phyloP scores from a whole-genome alignment of 1,140 invertebrate species.

The Sminthurinus signatus region DNA sequence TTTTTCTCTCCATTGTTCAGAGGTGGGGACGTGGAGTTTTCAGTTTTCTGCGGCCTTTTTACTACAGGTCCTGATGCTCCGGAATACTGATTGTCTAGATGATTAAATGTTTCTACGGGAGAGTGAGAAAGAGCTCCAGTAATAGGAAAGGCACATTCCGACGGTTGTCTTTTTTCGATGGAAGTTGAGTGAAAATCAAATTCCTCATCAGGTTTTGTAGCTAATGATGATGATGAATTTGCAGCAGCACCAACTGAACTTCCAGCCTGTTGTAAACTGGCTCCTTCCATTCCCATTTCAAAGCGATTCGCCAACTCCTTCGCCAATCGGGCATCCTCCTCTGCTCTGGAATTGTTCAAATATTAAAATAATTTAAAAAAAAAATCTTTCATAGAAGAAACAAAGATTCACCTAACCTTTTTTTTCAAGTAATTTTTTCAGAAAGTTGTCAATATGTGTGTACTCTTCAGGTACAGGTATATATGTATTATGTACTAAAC shows the following conservation, averaged over 20 bases:
- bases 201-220: background rate
- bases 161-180: background rate
- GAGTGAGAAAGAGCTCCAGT: background rate
- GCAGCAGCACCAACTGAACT: background rate
- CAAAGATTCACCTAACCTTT: background rate
- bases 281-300: slow-evolving; percentile 22
- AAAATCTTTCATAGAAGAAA: background rate
- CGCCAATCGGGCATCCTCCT: slow-evolving; percentile 33
- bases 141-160: too few species aligned
- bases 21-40: background rate
- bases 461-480: too few species aligned
- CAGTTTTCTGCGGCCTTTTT: background rate
- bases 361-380: background rate
- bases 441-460: too few species aligned
- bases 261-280: too few species aligned
- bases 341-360: slow-evolving; percentile 33
- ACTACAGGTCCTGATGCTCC: background rate
- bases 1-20: background rate
- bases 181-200: background rate
- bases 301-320: slow-evolving; percentile 17
- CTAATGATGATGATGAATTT: background rate
- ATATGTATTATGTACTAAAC: too few species aligned
- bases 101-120: background rate
- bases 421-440: too few species aligned
- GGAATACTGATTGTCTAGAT: background rate